These are phyloP conservation scores for Poeciliopsis presidionis DNA, from an alignment of 2,797 vertebrate genomes.

Conservation along the genomic window DNA sequence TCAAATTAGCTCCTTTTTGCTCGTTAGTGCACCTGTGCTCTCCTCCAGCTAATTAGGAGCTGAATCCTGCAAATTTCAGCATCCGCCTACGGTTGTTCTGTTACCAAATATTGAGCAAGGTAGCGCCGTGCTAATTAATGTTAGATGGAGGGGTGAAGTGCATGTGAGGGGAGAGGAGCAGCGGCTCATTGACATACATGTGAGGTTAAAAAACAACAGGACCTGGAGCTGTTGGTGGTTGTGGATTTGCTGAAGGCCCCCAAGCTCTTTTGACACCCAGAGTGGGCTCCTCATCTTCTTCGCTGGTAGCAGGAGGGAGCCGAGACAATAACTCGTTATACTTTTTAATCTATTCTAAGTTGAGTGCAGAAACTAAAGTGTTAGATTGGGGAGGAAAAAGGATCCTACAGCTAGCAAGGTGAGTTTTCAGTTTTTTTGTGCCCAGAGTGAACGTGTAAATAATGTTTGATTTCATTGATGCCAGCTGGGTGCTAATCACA, in stretches of 20 bases:
- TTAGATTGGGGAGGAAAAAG: constrained; percentile 24
- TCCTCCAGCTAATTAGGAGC: constrained; percentile 78
- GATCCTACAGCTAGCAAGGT: constrained; percentile 46
- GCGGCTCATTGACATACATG: constrained; percentile 76
- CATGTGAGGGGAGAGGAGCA: constrained; percentile 40
- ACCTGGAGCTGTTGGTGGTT: constrained; percentile 14
- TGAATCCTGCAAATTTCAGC: constrained; percentile 82
- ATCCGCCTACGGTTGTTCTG: constrained; percentile 78
- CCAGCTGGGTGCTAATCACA: constrained; percentile 69
- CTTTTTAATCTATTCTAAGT: constrained; percentile 46
- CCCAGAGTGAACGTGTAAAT: constrained; percentile 55
- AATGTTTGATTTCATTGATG: constrained; percentile 47
- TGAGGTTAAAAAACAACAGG: constrained; percentile 44
- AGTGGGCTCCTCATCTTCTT: constrained; percentile 26
- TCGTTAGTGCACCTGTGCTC: constrained; percentile 84
- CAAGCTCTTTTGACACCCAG: constrained; percentile 52
- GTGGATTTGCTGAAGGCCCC: constrained; percentile 56
- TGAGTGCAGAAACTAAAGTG: constrained; percentile 30
- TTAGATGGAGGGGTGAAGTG: constrained; percentile 61
- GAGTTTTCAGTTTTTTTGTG: constrained; percentile 29
- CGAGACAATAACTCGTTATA: constrained; percentile 47
- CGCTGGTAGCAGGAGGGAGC: constrained; percentile 37
- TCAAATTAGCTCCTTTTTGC: constrained; percentile 73
- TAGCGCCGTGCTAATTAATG: constrained; percentile 86
- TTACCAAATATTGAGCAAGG: constrained; percentile 85